These are phyloP conservation scores for Ictidomys tridecemlineatus DNA, from an alignment of 2,113 vertebrate species.

Conservation along the genomic window DNA sequence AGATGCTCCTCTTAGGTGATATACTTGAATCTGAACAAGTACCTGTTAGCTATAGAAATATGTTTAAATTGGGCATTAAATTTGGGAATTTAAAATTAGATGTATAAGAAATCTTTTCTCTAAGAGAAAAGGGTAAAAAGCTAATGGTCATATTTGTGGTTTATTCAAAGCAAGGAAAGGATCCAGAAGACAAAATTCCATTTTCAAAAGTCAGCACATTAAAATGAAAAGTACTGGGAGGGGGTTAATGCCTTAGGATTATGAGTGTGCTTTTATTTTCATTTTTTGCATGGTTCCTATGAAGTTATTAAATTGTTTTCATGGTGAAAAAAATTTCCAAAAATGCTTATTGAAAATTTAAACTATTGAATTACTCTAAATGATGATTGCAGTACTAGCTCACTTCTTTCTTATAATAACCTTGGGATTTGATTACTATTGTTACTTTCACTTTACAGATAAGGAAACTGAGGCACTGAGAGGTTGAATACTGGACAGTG, in stretches of 20 bases:
- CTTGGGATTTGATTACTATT: neutral
- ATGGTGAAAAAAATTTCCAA: neutral
- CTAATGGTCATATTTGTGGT: neutral
- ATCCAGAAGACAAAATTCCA: constrained; percentile 30
- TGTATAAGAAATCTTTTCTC: neutral
- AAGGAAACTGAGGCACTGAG: neutral
- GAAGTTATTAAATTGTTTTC: constrained; percentile 22
- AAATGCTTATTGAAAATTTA: constrained; percentile 13
- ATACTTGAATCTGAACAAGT: neutral
- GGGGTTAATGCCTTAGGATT: neutral
- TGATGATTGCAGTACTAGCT: neutral
- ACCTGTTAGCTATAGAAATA: neutral
- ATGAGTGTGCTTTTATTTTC: neutral
- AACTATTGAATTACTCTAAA: constrained; percentile 7
- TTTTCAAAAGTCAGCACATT: constrained; percentile 1
- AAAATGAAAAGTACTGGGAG: neutral
- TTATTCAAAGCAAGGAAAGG: neutral
- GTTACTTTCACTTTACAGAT: neutral
- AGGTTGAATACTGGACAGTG: neutral
- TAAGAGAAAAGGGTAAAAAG: neutral
- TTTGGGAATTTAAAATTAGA: neutral
- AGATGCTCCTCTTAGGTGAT: neutral
- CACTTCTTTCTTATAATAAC: neutral
- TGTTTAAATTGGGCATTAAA: neutral
- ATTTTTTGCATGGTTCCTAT: neutral